A percentile compares a stretch with the other conserved stretches of the same genome.
Conservation (phyloP, 2,888 invertebrate genomes). For the Cantharis rustica region DNA sequence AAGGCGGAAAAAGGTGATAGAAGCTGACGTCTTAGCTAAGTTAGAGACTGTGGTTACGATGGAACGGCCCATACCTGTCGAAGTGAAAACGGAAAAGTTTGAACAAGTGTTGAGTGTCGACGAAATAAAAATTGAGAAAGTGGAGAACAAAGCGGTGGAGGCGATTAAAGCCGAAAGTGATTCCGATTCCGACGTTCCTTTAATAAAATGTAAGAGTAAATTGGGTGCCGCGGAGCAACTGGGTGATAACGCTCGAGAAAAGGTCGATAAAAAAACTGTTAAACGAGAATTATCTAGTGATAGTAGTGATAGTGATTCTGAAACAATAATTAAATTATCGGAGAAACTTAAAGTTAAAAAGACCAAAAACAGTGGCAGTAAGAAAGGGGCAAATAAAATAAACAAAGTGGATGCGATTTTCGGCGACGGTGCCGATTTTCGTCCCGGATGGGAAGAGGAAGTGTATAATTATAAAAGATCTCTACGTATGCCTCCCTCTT, state of each 20-base stretch:
- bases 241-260: conserved; percentile 36
- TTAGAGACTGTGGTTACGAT: conserved; percentile 46
- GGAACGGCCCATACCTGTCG: conserved; percentile 41
- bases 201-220: conserved; percentile 38
- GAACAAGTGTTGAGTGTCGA: conserved; percentile 11
- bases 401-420: conserved; percentile 63
- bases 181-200: conserved; percentile 44
- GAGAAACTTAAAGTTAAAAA: conserved; percentile 39
- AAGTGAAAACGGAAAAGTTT: conserved; percentile 28
- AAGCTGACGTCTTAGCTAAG: conserved; percentile 46
- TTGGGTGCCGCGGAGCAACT: conserved; percentile 38
- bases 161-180: conserved; percentile 35
- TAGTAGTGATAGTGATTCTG: conserved; percentile 54
- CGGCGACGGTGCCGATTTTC: conserved; percentile 73
- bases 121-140: conserved; percentile 25
- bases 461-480: conserved; percentile 82
- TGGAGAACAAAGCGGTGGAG: conserved; percentile 24
- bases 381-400: conserved; percentile 39
- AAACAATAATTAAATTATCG: conserved; percentile 24
- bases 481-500: conserved; percentile 77
- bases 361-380: conserved; percentile 45
- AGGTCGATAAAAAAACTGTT: not conserved
- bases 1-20: conserved; percentile 58
- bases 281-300: conserved; percentile 26
- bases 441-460: conserved; percentile 84